phyloP scores from a whole-genome alignment of 2,113 vertebrate genomes.

The Clinocottus analis region DNA sequence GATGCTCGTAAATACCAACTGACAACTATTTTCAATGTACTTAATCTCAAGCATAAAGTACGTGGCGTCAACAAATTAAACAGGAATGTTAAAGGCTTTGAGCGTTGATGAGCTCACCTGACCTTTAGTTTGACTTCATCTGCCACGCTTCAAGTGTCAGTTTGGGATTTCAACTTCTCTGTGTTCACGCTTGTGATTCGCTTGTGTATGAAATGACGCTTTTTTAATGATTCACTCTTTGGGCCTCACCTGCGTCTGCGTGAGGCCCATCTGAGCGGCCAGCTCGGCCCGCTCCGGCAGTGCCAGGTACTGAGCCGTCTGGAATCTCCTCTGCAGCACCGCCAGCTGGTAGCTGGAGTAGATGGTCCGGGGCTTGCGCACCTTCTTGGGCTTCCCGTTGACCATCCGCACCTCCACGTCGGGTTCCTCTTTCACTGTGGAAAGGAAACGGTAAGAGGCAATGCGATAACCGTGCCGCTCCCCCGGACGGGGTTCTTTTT shows the following conservation, averaged over 20 bases:
- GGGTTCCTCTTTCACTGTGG: constrained; percentile 91
- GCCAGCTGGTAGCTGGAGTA: constrained; percentile 96
- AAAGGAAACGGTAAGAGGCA: neutral
- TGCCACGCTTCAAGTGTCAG: neutral
- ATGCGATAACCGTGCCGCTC: neutral
- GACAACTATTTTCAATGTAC: neutral
- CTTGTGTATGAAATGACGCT: neutral
- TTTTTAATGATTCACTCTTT: neutral
- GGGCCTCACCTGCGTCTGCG: constrained; percentile 91
- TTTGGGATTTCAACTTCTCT: neutral
- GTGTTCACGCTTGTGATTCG: neutral
- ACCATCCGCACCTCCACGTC: constrained; percentile 93
- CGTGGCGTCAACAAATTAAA: neutral
- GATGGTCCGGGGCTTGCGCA: constrained; percentile 94
- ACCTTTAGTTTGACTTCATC: too few relatives aligned
- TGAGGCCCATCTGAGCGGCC: constrained; percentile 92
- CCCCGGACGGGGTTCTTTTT: neutral
- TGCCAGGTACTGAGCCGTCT: constrained; percentile 94
- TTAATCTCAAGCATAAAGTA: neutral
- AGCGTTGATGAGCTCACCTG: too few relatives aligned
- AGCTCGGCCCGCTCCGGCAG: constrained; percentile 93
- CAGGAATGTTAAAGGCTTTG: neutral
- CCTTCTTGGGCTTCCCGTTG: constrained; percentile 95
- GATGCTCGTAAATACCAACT: neutral
- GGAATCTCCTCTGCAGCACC: constrained; percentile 92